A percentile compares a stretch with the other conserved stretches of the same genome.
These are phyloP conservation scores for Vipera ursinii DNA, from an alignment of 2,797 vertebrate species.

Conservation along the genomic window DNA sequence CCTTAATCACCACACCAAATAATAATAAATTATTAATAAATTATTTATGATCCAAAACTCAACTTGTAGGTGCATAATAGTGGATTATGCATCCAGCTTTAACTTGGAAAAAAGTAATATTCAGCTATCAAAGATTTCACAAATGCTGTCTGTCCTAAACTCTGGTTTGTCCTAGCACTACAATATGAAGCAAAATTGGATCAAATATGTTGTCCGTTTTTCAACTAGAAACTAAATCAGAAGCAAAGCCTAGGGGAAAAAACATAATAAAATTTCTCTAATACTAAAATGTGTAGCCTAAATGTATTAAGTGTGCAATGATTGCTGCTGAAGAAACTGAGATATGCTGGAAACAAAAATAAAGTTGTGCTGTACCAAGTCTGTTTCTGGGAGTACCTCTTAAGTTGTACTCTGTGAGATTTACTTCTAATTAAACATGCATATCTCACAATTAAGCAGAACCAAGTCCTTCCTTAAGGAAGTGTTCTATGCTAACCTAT, in stretches of 20 bases:
- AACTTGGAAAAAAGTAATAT: background rate
- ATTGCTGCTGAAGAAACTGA: background rate
- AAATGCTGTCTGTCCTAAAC: background rate
- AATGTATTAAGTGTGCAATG: background rate
- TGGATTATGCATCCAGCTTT: too few species aligned
- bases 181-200: background rate
- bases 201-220: background rate
- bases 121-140: background rate
- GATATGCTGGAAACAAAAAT: background rate
- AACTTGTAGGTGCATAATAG: background rate
- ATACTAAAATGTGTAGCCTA: background rate
- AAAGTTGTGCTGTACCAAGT: background rate
- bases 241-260: background rate
- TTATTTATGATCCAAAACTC: background rate
- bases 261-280: background rate
- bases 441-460: background rate
- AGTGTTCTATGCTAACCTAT: background rate
- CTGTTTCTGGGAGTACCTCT: background rate
- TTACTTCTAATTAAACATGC: background rate
- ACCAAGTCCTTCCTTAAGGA: background rate
- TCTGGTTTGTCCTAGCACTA: background rate
- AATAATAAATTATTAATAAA: too few species aligned
- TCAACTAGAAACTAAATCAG: background rate
- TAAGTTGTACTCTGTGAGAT: background rate
- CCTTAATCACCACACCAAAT: background rate